These are phyloP conservation scores for Pseudachorutes palmiensis DNA, from an alignment of 1,140 invertebrate genomes.

Conservation along the genomic window DNA sequence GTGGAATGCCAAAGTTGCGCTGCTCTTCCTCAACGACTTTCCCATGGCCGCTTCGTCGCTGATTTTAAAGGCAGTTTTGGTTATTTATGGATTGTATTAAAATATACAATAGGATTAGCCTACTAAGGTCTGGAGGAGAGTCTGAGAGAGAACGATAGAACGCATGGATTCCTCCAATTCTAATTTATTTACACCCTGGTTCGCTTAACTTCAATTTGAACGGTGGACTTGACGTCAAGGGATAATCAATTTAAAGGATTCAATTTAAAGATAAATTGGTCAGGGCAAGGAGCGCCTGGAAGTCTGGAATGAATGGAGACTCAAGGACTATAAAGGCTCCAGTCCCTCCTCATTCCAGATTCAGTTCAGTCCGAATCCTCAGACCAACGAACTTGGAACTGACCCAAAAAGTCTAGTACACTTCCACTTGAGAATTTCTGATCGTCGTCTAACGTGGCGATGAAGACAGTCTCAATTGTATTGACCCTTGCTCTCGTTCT, in stretches of 20 bases:
- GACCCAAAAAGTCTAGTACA: too few species aligned
- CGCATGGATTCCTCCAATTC: not conserved
- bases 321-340: not conserved
- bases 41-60: too few species aligned
- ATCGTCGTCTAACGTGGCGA: not conserved
- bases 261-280: constrained; percentile 1
- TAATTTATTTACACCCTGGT: constrained; percentile 1
- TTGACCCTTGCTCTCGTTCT: not conserved
- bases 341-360: not conserved
- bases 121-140: not conserved
- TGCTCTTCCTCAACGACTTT: too few species aligned
- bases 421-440: not conserved
- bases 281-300: not conserved
- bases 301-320: not conserved
- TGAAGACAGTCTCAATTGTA: not conserved
- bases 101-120: not conserved
- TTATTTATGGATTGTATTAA: not conserved
- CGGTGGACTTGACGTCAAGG: not conserved
- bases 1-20: too few species aligned
- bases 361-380: not conserved
- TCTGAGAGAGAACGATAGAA: not conserved
- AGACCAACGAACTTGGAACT: not conserved
- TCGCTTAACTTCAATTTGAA: constrained; percentile 1
- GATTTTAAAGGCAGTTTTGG: not conserved
- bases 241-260: not conserved